Base-by-base conservation (phyloP, 2,888 invertebrate genomes). In the Leptopilina drosophilae region DNA sequence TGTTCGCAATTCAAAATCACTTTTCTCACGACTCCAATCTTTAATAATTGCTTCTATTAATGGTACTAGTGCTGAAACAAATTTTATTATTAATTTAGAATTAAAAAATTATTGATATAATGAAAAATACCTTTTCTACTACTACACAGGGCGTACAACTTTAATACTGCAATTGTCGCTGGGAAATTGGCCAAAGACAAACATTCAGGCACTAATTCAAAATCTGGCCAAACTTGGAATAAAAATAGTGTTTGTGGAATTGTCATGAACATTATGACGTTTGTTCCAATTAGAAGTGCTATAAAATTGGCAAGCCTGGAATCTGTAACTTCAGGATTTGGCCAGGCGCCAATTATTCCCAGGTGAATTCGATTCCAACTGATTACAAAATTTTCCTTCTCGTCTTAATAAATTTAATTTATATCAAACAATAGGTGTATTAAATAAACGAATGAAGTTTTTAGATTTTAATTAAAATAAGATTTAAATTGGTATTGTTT, bases 271-370 rank as follows among this genome's bases (percentile, higher is more conserved):
- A 53, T 76, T 9, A 83, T 26, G 20, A 82, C 76, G 14, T 80
- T 40, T 6, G 80, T 12, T 26, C 76, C 64, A 15, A 78, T 64
- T 42, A 83, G 2, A 5, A 81, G 9, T 26, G 78, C 76, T 20
- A 64, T 26, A 2, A n/a, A 11, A 0, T 56, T 49, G 0, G 64
- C 26, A 12, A 80, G 49, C 7, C 53, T 67, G 20, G 5, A 15
- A 67, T 67, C 20, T 1, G 8, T 8, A 2, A 26, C 11, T 12
- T 64, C 26, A 8, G 81, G 79, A 26, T 85, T 83, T 12, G 87
- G 87, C 87, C 87, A 88, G 3, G 86, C 77, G 12, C 88, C 87
- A 14, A 88, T 42, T 5, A 87, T 64, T 0, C 79, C 46, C 42
- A 88, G 64, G 73, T 83, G 78, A 33, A 78, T 73, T 12, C 85